phyloP scores from a whole-genome alignment of 2,797 vertebrate species.

The Nannoperca obscura region DNA sequence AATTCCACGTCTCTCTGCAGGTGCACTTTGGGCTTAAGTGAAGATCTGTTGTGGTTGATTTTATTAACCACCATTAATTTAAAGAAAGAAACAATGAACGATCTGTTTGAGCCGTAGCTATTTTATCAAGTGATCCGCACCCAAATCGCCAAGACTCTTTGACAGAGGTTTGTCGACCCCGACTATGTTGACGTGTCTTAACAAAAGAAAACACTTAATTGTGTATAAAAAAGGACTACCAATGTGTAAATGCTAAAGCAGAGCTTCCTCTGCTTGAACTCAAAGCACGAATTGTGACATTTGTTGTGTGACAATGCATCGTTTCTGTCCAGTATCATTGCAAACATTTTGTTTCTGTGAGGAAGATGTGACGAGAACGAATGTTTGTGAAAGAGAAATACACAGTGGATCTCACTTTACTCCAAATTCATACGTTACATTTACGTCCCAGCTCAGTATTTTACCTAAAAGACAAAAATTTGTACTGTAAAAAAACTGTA shows the following conservation, averaged over 20 bases:
- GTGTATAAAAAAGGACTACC: slow-evolving; percentile 31
- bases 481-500: neutral
- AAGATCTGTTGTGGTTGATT: slow-evolving; percentile 39
- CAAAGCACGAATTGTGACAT: slow-evolving; percentile 49
- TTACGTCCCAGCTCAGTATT: slow-evolving; percentile 58
- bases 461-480: slow-evolving; percentile 24
- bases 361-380: slow-evolving; percentile 19
- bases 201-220: slow-evolving; percentile 27
- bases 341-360: slow-evolving; percentile 29
- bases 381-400: slow-evolving; percentile 40
- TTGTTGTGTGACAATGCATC: slow-evolving; percentile 45
- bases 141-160: slow-evolving; percentile 25
- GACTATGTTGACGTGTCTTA: slow-evolving; percentile 52
- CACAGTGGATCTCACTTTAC: slow-evolving; percentile 36
- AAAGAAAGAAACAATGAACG: slow-evolving; percentile 57
- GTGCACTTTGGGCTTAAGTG: slow-evolving; percentile 47
- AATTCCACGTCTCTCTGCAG: slow-evolving; percentile 40
- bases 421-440: slow-evolving; percentile 26
- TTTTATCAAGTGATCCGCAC: slow-evolving; percentile 46
- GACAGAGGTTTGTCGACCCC: slow-evolving; percentile 27
- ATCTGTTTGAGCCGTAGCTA: slow-evolving; percentile 44
- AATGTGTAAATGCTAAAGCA: slow-evolving; percentile 41
- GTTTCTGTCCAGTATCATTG: slow-evolving; percentile 35
- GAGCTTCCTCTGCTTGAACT: slow-evolving; percentile 51
- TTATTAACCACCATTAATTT: neutral